Evolutionary conservation across 1,140 invertebrate species (phyloP), one percentile per base, ranked within the genome.

Genomic region (Brevipalpus yothersi): DNA sequence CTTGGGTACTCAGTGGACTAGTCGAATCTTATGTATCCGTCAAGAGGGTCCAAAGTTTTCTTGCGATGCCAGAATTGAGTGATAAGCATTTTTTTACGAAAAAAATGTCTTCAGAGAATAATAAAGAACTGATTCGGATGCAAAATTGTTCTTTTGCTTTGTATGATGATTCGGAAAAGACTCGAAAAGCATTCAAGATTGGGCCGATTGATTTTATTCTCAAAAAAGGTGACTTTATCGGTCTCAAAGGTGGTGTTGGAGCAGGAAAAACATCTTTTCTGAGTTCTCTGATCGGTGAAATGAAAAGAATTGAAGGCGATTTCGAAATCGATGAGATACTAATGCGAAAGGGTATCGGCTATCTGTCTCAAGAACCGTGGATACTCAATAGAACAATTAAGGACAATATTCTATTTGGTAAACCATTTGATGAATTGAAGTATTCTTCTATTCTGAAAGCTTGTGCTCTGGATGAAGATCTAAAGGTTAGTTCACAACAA

Each of bases 1-100:
- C 94, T 2, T 98, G 93, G 93, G 92, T 97, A 4, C 71, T 99
- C 1, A 97, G 95, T 75, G 93, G 92, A 0, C 72, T 97, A 1
- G 83, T 92, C 3, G 65, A 68, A 58, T 60, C 66, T n/a, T 63
- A 61, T 58, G 60, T 67, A 43, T 91, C 86, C 0, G 68, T 90
- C 4, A 83, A 83, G 69, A 75, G 88, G 66, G 79, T 93, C 60
- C 80, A 87, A 67, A 77, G 77, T 66, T 72, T 90, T 77, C 4
- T 71, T 75, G 5, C 73, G 71, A 97, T 84, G 17, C 12, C 42
- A 13, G 80, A 84, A 65, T 72, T 82, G 65, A 75, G 81, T 64
- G 66, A 74, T 8, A 69, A 70, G 61, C 61, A 68, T 41, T 75
- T 73, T 63, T 77, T 75, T 61, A 69, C 47, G 15, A 19, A 43